Evolutionary conservation across 2,797 vertebrate genomes (phyloP).

Genomic region (Antennarius maculatus): DNA sequence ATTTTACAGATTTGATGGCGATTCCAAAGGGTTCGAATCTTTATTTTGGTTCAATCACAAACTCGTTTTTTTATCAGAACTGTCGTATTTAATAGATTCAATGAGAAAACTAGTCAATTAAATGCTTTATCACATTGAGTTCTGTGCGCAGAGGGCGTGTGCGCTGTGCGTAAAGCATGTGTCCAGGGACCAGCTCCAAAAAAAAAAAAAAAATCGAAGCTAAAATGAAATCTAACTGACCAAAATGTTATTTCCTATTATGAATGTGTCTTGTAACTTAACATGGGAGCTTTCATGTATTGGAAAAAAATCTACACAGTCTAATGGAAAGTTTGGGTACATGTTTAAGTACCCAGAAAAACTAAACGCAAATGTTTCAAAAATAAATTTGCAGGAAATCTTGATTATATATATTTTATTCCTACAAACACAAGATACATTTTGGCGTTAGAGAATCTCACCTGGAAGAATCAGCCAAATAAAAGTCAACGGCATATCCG

Average conservation of each 20-base stretch:
- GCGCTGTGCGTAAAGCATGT: constrained; percentile 53
- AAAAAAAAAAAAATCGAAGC: constrained; percentile 21
- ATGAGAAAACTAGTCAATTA: constrained; percentile 7
- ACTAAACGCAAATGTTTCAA: constrained; percentile 9
- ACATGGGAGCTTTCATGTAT: constrained; percentile 23
- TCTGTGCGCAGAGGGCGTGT: constrained; percentile 12
- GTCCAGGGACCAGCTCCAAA: constrained; percentile 5
- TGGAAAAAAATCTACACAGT: not conserved
- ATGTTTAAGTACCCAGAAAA: constrained; percentile 12
- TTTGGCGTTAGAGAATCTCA: constrained; percentile 63
- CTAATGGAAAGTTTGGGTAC: constrained; percentile 43
- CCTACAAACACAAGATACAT: no score
- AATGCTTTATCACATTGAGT: constrained; percentile 27
- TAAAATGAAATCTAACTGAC: constrained; percentile 15
- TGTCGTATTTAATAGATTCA: not conserved
- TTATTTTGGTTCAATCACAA: not conserved
- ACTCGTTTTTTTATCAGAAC: constrained; percentile 10
- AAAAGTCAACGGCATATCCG: constrained; percentile 92
- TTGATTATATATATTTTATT: no score
- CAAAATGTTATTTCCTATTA: not conserved
- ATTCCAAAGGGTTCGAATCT: not conserved
- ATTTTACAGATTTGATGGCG: constrained; percentile 40
- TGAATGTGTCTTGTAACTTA: constrained; percentile 22
- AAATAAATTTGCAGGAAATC: not conserved
- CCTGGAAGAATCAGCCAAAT: constrained; percentile 85